Evolutionary conservation across 2,888 invertebrate genomes (phyloP).

Genomic region (Scaptodrosophila latifasciaeformis): DNA sequence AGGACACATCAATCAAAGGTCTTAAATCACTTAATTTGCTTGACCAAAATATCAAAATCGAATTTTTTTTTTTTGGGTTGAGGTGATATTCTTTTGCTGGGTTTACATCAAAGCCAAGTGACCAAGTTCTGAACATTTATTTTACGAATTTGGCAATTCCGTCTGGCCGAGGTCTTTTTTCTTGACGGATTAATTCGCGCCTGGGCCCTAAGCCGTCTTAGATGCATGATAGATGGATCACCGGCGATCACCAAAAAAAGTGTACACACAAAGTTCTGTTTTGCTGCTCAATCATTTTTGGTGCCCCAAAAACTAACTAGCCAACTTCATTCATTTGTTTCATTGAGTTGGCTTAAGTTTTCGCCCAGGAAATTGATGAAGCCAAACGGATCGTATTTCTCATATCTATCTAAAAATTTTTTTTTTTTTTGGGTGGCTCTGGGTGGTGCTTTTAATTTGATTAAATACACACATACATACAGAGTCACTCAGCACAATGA

Average conservation of each 20-base stretch:
- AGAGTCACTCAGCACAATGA: background rate
- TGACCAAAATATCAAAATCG: too few relatives aligned
- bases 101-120: slow-evolving; percentile 8
- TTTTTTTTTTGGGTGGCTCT: background rate
- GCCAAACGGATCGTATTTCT: slow-evolving; percentile 45
- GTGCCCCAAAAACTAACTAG: slow-evolving; percentile 2
- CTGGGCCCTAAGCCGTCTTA: slow-evolving; percentile 66
- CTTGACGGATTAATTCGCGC: slow-evolving; percentile 71
- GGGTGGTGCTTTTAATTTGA: background rate
- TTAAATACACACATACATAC: too few relatives aligned
- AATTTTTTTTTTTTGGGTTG: too few relatives aligned
- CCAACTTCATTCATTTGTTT: slow-evolving; percentile 13
- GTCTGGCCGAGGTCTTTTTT: slow-evolving; percentile 12
- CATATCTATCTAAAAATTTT: background rate
- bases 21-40: slow-evolving; percentile 57
- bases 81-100: too few relatives aligned
- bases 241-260: slow-evolving; percentile 30
- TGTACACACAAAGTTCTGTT: background rate
- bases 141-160: slow-evolving; percentile 63
- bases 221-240: slow-evolving; percentile 59
- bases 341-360: slow-evolving; percentile 51
- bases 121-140: slow-evolving; percentile 21
- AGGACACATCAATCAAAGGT: slow-evolving; percentile 58
- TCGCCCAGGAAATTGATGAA: slow-evolving; percentile 62
- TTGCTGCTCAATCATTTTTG: slow-evolving; percentile 51